Conservation (phyloP, 2,797 vertebrate species). For the Vireo griseus region DNA sequence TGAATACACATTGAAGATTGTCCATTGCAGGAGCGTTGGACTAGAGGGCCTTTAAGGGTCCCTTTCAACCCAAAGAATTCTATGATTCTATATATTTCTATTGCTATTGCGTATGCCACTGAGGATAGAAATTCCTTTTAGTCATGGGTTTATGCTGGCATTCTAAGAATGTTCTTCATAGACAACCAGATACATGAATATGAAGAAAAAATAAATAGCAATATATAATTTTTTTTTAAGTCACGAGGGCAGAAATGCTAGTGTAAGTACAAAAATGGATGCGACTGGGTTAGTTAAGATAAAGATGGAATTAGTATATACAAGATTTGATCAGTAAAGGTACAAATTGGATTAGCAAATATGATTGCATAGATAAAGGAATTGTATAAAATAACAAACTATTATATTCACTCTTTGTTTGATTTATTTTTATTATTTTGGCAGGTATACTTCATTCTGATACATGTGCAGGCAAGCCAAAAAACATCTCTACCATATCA, state of each 20-base stretch:
- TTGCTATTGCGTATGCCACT: background rate
- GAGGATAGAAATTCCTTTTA: slow-evolving; percentile 27
- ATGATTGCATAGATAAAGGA: background rate
- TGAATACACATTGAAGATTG: background rate
- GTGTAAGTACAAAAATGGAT: background rate
- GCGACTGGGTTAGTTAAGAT: background rate
- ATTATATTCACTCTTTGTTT: background rate
- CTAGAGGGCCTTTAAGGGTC: background rate
- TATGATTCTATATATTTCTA: background rate
- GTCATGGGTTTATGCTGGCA: background rate
- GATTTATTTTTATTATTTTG: background rate
- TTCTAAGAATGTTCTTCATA: slow-evolving; percentile 8
- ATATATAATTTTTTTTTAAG: background rate
- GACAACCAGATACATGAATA: background rate
- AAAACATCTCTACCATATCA: background rate
- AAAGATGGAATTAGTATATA: background rate
- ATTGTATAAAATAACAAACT: background rate
- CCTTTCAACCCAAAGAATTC: background rate
- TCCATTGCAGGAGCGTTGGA: background rate
- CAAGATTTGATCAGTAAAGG: background rate
- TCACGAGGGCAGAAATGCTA: background rate
- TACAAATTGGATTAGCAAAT: background rate
- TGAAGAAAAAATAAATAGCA: background rate
- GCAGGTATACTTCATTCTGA: background rate
- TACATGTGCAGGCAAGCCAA: background rate